Evolutionary conservation across 2,113 vertebrate species (phyloP).

Genomic region (Stigmatopora argus): DNA sequence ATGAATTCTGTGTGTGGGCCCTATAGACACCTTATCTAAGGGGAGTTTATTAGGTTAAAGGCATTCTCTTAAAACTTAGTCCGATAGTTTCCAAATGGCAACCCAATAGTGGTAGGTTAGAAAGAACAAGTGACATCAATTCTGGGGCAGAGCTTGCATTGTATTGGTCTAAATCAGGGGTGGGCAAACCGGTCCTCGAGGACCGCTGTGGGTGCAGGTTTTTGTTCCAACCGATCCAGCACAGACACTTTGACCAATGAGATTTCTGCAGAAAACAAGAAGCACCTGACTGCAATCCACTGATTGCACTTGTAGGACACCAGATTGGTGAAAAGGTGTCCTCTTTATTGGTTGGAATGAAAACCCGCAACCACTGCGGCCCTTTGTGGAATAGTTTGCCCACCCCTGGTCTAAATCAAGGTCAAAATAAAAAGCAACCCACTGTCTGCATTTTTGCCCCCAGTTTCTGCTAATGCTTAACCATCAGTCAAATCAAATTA

Average conservation of each 20-base stretch:
- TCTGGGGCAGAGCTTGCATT: conserved; percentile 55
- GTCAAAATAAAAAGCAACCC: conserved; percentile 62
- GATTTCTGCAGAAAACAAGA: too few relatives aligned
- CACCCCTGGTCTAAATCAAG: conserved; percentile 62
- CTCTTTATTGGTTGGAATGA: too few relatives aligned
- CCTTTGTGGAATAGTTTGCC: too few relatives aligned
- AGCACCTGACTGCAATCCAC: too few relatives aligned
- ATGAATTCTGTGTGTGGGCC: conserved; percentile 89
- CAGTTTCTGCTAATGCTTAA: conserved; percentile 72
- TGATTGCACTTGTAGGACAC: too few relatives aligned
- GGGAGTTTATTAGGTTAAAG: conserved; percentile 60
- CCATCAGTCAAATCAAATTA: conserved; percentile 68
- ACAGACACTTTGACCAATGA: too few relatives aligned
- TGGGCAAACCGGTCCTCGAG: too few relatives aligned
- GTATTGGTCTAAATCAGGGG: too few relatives aligned
- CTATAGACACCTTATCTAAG: conserved; percentile 91
- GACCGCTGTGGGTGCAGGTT: too few relatives aligned
- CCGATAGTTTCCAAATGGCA: conserved; percentile 95
- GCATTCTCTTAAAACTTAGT: conserved; percentile 81
- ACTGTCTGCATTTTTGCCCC: conserved; percentile 60
- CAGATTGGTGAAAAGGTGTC: too few relatives aligned
- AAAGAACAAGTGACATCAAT: conserved; percentile 36
- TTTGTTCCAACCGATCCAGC: too few relatives aligned
- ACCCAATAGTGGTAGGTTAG: conserved; percentile 67
- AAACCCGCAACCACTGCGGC: too few relatives aligned